phyloP scores from a whole-genome alignment of 2,113 vertebrate genomes.

The Symphodus melops region DNA sequence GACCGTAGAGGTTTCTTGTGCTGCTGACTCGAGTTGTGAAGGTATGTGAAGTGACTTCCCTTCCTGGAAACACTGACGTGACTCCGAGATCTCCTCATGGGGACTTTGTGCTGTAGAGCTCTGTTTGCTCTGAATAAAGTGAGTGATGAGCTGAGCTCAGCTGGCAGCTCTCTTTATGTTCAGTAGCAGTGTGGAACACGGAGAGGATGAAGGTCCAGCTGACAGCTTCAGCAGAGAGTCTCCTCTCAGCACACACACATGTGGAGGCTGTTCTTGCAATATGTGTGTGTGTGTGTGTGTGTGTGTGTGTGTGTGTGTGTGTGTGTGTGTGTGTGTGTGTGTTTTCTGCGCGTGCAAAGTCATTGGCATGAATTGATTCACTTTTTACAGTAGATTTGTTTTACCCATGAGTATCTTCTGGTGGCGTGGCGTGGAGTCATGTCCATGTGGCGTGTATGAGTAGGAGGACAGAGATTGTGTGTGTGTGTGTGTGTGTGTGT shows the following conservation, averaged over 20 bases:
- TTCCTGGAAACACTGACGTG: conserved; percentile 27
- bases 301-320: neutral
- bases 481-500: too few relatives aligned
- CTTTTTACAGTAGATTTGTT: too few relatives aligned
- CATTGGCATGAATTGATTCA: neutral
- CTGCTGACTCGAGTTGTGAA: conserved; percentile 27
- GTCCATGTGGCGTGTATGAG: neutral
- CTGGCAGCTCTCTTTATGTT: conserved; percentile 2
- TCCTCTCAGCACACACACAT: neutral
- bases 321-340: neutral
- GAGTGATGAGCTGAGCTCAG: neutral
- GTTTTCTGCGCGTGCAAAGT: neutral
- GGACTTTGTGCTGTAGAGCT: neutral
- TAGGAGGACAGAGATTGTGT: neutral
- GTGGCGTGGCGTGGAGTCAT: conserved; percentile 4
- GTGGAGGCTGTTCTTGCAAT: neutral
- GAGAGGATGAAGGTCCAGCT: conserved; percentile 22
- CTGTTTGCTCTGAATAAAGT: conserved; percentile 22
- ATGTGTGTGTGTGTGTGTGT: neutral
- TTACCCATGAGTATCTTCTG: neutral
- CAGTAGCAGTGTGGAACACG: conserved; percentile 19
- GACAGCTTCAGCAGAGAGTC: conserved; percentile 26
- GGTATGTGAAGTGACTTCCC: conserved; percentile 36
- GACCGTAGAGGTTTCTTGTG: conserved; percentile 15
- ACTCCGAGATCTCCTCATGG: neutral